phyloP scores from a whole-genome alignment of 2,888 invertebrate species.

The Zhuqinia jingwanae region DNA sequence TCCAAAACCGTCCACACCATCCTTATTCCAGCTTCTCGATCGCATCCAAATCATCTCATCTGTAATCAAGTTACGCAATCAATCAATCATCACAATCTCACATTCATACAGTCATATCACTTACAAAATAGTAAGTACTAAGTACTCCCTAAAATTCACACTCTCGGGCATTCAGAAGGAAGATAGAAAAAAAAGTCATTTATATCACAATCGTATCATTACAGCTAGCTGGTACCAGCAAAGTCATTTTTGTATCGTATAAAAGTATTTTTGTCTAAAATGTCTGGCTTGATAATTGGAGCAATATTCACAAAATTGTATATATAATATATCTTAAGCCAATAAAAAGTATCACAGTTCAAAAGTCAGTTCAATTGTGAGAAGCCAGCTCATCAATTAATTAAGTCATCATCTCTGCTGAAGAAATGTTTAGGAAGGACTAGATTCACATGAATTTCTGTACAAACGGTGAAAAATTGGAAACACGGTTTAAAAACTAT shows the following conservation, averaged over 20 bases:
- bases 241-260: slow-evolving; percentile 38
- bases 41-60: slow-evolving; percentile 79
- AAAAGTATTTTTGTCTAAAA: slow-evolving; percentile 41
- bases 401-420: slow-evolving; percentile 26
- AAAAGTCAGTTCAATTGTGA: slow-evolving; percentile 66
- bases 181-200: slow-evolving; percentile 48
- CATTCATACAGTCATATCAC: slow-evolving; percentile 71
- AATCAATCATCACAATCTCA: slow-evolving; percentile 77
- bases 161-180: slow-evolving; percentile 62
- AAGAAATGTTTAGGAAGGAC: slow-evolving; percentile 58
- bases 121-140: slow-evolving; percentile 47
- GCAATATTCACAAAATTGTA: slow-evolving; percentile 55
- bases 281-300: slow-evolving; percentile 56
- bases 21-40: slow-evolving; percentile 73
- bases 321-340: slow-evolving; percentile 4
- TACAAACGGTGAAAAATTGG: not conserved
- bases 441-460: slow-evolving; percentile 54
- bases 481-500: slow-evolving; percentile 7
- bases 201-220: slow-evolving; percentile 57
- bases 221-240: not conserved
- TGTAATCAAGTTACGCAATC: slow-evolving; percentile 78
- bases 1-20: slow-evolving; percentile 72
- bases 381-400: slow-evolving; percentile 54
- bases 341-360: slow-evolving; percentile 63
- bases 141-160: slow-evolving; percentile 49